phyloP scores from a whole-genome alignment of 2,113 vertebrate species.

The Daubentonia madagascariensis region DNA sequence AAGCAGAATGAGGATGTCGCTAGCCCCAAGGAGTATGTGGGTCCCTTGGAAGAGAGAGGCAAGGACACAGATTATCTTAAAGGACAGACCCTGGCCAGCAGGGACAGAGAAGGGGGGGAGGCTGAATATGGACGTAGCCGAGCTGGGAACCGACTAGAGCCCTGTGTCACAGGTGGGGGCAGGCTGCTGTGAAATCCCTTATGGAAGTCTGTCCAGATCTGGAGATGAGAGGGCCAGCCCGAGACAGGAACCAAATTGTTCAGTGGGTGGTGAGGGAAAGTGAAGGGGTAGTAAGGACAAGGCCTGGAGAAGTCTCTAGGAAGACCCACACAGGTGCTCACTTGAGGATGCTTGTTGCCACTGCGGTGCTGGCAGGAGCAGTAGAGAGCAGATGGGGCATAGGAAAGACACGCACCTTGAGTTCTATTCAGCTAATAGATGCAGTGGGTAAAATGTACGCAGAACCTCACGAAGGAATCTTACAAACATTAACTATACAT shows the following conservation, averaged over 20 bases:
- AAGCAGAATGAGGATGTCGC: neutral
- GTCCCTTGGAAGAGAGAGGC: neutral
- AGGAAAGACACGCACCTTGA: fast-evolving
- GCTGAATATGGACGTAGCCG: neutral
- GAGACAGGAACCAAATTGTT: neutral
- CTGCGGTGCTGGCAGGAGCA: neutral
- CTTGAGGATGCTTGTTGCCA: neutral
- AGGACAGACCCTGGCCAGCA: too few species aligned
- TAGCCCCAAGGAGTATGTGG: neutral
- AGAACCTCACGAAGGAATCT: neutral
- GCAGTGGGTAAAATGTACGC: fast-evolving
- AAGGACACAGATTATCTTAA: neutral
- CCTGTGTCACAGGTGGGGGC: too few species aligned
- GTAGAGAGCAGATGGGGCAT: neutral
- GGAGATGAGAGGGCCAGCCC: neutral
- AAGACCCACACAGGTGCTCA: neutral
- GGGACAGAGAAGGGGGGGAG: too few species aligned
- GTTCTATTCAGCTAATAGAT: neutral
- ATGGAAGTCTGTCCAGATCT: neutral
- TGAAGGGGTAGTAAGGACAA: neutral
- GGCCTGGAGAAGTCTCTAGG: neutral
- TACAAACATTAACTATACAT: neutral
- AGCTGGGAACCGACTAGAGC: neutral
- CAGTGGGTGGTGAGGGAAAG: fast-evolving
- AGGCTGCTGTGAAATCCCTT: neutral